A percentile compares a stretch with the other conserved stretches of the same genome.
Conservation (phyloP, 2,113 vertebrate species). For the Aegotheles bennettii region DNA sequence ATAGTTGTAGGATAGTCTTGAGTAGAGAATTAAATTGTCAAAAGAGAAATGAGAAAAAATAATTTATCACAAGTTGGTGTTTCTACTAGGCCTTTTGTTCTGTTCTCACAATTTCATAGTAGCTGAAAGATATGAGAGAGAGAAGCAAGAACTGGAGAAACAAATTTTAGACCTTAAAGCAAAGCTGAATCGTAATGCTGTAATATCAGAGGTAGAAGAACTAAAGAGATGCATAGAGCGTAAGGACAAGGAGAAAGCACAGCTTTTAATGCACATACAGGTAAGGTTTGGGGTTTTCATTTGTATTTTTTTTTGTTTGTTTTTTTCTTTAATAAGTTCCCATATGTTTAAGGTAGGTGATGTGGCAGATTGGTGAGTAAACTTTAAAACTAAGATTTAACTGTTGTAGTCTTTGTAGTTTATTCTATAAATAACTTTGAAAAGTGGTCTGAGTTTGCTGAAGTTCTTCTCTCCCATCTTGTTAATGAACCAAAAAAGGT, state of each 20-base stretch:
- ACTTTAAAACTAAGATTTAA: not conserved
- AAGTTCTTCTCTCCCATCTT: not conserved
- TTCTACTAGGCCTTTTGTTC: not conserved
- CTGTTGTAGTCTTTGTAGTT: not conserved
- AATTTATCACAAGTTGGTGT: not conserved
- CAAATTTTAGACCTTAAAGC: slow-evolving; percentile 79
- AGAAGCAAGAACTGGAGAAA: slow-evolving; percentile 79
- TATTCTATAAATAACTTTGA: not conserved
- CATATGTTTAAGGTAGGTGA: not conserved
- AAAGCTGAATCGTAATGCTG: slow-evolving; percentile 73
- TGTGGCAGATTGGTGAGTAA: not conserved
- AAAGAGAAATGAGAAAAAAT: not conserved
- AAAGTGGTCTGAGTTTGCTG: not conserved
- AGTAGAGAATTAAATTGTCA: not conserved
- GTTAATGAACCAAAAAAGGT: not conserved
- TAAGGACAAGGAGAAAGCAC: slow-evolving; percentile 84
- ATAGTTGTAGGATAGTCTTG: not conserved
- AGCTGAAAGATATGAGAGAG: slow-evolving; percentile 64
- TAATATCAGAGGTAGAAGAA: slow-evolving; percentile 82
- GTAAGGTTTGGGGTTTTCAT: slow-evolving; percentile 60
- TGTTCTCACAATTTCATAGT: slow-evolving; percentile 45
- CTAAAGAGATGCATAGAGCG: slow-evolving; percentile 78
- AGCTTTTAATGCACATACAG: slow-evolving; percentile 81
- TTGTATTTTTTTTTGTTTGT: not conserved
- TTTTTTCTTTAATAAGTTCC: not conserved